Evolutionary conservation across 1,140 invertebrate species (phyloP), one percentile per base, ranked within the genome.

Genomic region (Manduca sexta): DNA sequence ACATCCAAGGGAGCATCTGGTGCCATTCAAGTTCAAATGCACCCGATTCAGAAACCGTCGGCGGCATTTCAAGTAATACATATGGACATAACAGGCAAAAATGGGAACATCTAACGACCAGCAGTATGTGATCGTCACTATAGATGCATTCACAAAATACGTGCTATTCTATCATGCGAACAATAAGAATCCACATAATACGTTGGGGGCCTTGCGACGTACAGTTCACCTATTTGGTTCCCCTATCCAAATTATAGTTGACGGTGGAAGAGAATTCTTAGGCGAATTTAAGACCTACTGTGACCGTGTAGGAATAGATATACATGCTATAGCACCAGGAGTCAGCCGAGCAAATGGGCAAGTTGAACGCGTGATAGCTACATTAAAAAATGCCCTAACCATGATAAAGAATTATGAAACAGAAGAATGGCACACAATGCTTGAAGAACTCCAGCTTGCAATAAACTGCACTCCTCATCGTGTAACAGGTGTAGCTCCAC

Each of bases 71-170:
- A 71, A 34, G 56, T 60, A 0, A 49, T 71, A 0, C 59, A 65
- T 16, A 70, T 70, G 49, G 64, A 71, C 18, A 58, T 65, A 1
- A 61, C 61, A 1, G 64, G 76, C 0, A n/a, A 78, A 73, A 6
- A 55, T 79, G 5, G 56, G 65, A 4, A 69, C 58, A 10, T 2
- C 10, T 3, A 17, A 45, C n/a, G 3, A 7, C 7, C 3, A 21
- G 2, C 31, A 72, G 18, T 69, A 69, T n/a, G 58, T 66, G 0
- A 38, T 86, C 6, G 72, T 74, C 0, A 54, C 61, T 0, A 50
- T 86, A 0, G 83, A 86, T 18, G 69, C 71, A 0, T 86, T 67
- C 44, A 75, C 65, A 0, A 77, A 61, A 40, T 74, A 60, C 30
- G 44, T 67, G 12, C 46, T 69, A 10, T 15, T 72, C 0, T 7